These are phyloP conservation scores for Coelopa pilipes DNA, from an alignment of 2,888 invertebrate genomes.

Conservation along the genomic window DNA sequence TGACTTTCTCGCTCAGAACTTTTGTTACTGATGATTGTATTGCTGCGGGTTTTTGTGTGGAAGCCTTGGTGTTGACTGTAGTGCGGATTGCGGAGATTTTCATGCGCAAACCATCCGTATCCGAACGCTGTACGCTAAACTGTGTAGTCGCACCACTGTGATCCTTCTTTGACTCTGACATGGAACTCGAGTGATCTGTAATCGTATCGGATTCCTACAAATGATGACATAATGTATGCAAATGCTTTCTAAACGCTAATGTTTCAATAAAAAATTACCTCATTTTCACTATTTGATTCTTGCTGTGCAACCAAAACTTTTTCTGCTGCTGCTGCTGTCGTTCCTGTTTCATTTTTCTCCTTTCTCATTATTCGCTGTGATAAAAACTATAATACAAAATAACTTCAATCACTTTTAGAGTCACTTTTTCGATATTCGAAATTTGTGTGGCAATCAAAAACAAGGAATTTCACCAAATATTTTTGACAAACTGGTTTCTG, in stretches of 20 bases:
- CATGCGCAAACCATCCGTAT: conserved; percentile 65
- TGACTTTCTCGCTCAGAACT: conserved; percentile 31
- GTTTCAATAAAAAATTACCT: conserved; percentile 48
- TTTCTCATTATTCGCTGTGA: conserved; percentile 59
- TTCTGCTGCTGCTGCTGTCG: conserved; percentile 51
- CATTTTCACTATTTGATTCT: conserved; percentile 63
- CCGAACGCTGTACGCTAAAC: conserved; percentile 64
- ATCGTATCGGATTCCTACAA: conserved; percentile 59
- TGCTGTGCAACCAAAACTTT: conserved; percentile 61
- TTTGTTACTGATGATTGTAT: conserved; percentile 34
- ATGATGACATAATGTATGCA: background rate
- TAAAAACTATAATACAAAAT: conserved; percentile 31
- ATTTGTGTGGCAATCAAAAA: background rate
- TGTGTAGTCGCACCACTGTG: conserved; percentile 51
- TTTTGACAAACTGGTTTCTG: background rate
- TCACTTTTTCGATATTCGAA: background rate
- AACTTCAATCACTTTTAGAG: background rate
- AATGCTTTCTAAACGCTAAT: background rate
- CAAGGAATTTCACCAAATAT: background rate
- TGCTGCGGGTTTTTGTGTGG: conserved; percentile 24
- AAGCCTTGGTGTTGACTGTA: conserved; percentile 39
- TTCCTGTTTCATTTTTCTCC: conserved; percentile 57
- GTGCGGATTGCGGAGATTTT: conserved; percentile 66
- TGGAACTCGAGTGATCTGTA: conserved; percentile 60
- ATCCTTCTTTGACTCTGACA: conserved; percentile 43